A percentile compares a stretch with the other conserved stretches of the same genome.
These are phyloP conservation scores for Oreohelix idahoensis DNA, from an alignment of 1,140 invertebrate genomes.

Conservation along the genomic window DNA sequence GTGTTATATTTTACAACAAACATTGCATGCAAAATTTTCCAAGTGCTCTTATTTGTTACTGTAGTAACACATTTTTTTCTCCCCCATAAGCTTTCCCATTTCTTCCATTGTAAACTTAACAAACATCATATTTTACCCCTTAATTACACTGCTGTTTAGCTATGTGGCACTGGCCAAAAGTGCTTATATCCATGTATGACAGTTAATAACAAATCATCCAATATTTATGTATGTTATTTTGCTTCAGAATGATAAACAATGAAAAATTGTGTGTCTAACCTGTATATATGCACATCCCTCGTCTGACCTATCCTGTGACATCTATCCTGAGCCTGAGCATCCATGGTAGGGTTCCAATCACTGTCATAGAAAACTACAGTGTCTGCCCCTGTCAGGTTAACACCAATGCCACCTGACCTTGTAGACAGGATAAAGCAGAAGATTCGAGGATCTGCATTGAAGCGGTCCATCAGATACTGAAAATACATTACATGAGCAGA, in stretches of 20 bases:
- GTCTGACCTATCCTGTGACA: slow-evolving; percentile 99
- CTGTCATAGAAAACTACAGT: slow-evolving; percentile 99
- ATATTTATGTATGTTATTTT: neutral
- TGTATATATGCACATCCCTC: slow-evolving; percentile 98
- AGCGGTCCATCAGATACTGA: slow-evolving; percentile 87
- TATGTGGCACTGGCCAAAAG: too few species aligned
- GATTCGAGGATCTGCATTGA: slow-evolving; percentile 94
- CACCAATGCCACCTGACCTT: slow-evolving; percentile 96
- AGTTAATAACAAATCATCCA: too few species aligned
- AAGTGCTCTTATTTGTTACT: too few species aligned
- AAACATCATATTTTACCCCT: too few species aligned
- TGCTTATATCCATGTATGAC: too few species aligned
- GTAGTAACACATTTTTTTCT: too few species aligned
- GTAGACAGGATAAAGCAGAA: slow-evolving; percentile 99
- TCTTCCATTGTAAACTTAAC: too few species aligned
- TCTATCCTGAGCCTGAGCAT: slow-evolving; percentile 97
- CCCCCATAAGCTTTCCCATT: too few species aligned
- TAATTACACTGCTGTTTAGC: too few species aligned
- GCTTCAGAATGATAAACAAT: neutral
- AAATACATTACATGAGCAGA: slow-evolving; percentile 71
- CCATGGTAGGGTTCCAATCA: slow-evolving; percentile 99
- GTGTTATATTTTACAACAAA: too few species aligned
- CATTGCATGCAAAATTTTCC: too few species aligned
- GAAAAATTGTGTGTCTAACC: slow-evolving; percentile 73
- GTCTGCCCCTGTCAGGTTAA: slow-evolving; percentile 99